These are phyloP conservation scores for Hemitrygon akajei DNA, from an alignment of 2,797 vertebrate genomes.

Conservation along the genomic window DNA sequence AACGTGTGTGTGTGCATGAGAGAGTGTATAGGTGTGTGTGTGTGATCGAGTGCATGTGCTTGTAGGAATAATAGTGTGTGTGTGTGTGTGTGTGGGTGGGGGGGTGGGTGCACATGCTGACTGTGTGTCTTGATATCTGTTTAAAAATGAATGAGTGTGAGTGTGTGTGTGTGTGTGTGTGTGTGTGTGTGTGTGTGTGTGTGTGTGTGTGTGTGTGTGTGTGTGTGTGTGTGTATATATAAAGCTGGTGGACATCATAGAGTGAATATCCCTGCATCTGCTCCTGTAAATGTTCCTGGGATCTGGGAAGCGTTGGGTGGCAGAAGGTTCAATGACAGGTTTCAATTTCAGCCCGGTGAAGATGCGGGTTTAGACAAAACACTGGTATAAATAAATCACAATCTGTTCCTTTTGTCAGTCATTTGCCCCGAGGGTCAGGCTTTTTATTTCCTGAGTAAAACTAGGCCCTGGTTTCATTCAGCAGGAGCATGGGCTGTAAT, in stretches of 20 bases:
- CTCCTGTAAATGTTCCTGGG: not conserved
- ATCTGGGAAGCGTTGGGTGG: not conserved
- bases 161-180: not conserved
- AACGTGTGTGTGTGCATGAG: too few species aligned
- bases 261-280: too few species aligned
- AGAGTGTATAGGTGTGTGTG: too few species aligned
- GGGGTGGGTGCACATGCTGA: too few species aligned
- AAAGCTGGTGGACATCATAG: too few species aligned
- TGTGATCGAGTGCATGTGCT: too few species aligned
- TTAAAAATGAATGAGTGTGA: not conserved
- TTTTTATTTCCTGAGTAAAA: constrained; percentile 47
- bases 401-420: constrained; percentile 55
- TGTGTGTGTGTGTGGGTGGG: too few species aligned
- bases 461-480: constrained; percentile 49
- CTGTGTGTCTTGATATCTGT: not conserved
- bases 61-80: too few species aligned
- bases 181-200: not conserved
- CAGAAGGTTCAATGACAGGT: not conserved
- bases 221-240: not conserved
- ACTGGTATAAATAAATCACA: constrained; percentile 56
- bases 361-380: constrained; percentile 54
- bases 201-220: not conserved
- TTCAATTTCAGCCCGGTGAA: not conserved
- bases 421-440: constrained; percentile 55
- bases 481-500: constrained; percentile 44